phyloP scores from a whole-genome alignment of 2,113 vertebrate species.

The Chunga burmeisteri region DNA sequence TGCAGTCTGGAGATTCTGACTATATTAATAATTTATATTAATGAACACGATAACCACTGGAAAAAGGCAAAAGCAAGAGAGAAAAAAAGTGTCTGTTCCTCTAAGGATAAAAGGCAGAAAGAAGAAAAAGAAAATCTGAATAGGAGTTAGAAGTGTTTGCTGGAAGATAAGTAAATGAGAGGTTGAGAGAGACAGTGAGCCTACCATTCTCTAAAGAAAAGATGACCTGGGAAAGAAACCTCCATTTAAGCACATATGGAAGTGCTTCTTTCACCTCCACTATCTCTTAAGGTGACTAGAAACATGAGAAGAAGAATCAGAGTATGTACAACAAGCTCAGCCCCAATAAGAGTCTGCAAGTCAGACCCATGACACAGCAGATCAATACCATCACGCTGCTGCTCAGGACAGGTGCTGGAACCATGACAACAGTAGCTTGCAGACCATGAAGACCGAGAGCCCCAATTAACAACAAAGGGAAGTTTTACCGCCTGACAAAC shows the following conservation, averaged over 20 bases:
- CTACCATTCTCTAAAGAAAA: neutral
- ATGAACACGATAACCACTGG: neutral
- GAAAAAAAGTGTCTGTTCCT: neutral
- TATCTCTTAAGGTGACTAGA: neutral
- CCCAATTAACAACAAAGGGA: neutral
- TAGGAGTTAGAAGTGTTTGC: neutral
- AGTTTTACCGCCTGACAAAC: neutral
- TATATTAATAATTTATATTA: neutral
- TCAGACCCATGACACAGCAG: fast-evolving
- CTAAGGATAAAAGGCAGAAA: neutral
- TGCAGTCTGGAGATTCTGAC: neutral
- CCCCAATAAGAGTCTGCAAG: neutral
- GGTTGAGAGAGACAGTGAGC: neutral
- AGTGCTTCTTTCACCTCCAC: neutral
- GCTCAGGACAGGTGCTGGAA: neutral
- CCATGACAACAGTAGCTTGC: neutral
- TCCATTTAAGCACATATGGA: neutral
- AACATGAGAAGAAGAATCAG: neutral
- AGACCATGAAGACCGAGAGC: neutral
- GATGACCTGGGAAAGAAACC: neutral
- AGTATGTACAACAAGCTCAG: neutral
- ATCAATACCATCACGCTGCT: neutral
- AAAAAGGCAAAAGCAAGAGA: neutral
- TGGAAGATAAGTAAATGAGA: neutral
- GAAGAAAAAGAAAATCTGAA: neutral